phyloP scores from a whole-genome alignment of 2,888 invertebrate species.

The Tridacna gigas region DNA sequence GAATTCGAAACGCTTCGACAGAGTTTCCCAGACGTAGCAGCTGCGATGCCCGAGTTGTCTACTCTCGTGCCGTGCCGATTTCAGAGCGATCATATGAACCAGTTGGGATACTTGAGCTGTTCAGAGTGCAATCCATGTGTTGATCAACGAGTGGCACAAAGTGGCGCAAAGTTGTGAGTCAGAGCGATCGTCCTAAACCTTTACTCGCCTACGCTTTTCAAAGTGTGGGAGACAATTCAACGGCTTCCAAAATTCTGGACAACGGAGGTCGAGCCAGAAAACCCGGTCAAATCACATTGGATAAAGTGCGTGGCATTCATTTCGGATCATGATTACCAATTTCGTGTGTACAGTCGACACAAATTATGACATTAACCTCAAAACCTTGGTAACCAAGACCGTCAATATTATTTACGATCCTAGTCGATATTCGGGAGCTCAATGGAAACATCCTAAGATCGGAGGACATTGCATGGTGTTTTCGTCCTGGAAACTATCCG shows the following conservation, averaged over 20 bases:
- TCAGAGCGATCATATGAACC: conserved; percentile 41
- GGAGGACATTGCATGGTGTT: background rate
- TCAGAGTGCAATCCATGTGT: conserved; percentile 32
- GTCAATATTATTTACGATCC: background rate
- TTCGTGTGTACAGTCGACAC: background rate
- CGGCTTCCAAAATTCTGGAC: too few species aligned
- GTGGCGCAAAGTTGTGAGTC: too few species aligned
- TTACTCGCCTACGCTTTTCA: too few species aligned
- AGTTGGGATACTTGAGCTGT: conserved; percentile 32
- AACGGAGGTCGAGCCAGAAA: too few species aligned
- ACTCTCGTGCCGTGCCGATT: conserved; percentile 20
- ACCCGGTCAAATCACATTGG: too few species aligned
- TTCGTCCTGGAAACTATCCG: background rate
- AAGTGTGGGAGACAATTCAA: too few species aligned
- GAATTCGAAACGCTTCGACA: conserved; percentile 41
- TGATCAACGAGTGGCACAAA: too few species aligned
- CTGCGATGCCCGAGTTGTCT: conserved; percentile 20
- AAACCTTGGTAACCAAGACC: background rate
- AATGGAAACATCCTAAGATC: background rate
- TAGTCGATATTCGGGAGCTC: background rate
- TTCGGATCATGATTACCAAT: background rate
- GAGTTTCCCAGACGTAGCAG: conserved; percentile 22
- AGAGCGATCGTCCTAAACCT: too few species aligned
- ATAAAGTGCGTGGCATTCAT: too few species aligned
- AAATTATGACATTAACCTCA: background rate